A percentile compares a stretch with the other conserved stretches of the same genome.
Conservation (phyloP, 2,797 vertebrate species). For the Aeoliscus strigatus region DNA sequence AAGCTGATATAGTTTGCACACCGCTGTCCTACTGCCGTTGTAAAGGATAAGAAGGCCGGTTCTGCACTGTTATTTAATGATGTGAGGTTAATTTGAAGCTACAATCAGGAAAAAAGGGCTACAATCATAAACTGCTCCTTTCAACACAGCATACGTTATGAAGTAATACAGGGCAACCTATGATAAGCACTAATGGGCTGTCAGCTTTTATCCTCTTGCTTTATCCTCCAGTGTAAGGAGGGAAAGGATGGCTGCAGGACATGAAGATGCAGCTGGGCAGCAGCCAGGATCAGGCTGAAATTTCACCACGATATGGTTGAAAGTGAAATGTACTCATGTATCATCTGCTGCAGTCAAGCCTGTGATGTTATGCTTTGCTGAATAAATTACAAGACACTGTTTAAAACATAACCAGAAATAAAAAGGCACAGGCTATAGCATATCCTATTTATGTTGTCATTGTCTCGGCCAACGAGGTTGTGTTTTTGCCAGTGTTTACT, state of each 20-base stretch:
- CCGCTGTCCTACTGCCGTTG: slow-evolving; percentile 1
- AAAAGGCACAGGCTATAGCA: not conserved
- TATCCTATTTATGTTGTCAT: too few relatives aligned
- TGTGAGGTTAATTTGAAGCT: slow-evolving; percentile 1
- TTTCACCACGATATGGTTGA: not conserved
- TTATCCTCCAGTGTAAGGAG: slow-evolving; percentile 19
- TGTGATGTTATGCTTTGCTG: not conserved
- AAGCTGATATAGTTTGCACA: slow-evolving; percentile 1
- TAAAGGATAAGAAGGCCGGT: slow-evolving; percentile 2
- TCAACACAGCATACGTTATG: slow-evolving; percentile 10
- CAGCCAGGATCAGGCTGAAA: not conserved
- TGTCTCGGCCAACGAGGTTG: too few relatives aligned
- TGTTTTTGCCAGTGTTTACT: too few relatives aligned
- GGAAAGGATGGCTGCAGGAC: slow-evolving; percentile 15
- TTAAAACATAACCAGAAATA: not conserved
- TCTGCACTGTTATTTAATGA: slow-evolving; percentile 4
- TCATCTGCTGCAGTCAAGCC: slow-evolving; percentile 1
- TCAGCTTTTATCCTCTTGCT: slow-evolving; percentile 13
- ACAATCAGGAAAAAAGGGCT: not conserved
- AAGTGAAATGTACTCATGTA: not conserved
- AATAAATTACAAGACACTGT: not conserved
- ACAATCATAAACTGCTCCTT: slow-evolving; percentile 9
- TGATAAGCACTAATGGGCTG: slow-evolving; percentile 16
- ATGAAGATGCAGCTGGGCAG: not conserved
- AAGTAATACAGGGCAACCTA: slow-evolving; percentile 19